Evolutionary conservation across 1,140 invertebrate genomes (phyloP), one percentile per base, ranked within the genome.

Genomic region (Trypoxylus dichotomus): DNA sequence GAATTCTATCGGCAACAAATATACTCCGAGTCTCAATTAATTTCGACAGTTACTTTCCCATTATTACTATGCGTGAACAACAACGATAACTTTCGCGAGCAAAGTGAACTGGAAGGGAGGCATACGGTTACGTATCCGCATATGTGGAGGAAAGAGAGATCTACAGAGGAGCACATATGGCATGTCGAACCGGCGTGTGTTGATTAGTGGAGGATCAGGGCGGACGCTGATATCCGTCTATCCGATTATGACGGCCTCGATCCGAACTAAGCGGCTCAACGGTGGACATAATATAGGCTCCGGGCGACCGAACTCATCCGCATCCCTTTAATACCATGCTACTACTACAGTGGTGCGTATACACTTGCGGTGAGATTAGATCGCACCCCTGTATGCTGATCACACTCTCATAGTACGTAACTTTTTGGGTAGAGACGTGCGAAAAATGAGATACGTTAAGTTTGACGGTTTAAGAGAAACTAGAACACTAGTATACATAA

Each of bases 231-330:
- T 79, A 79, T 78, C 74, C 74, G 72, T 74, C 74, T 43, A 79
- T 79, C 79, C 79, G 79, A 79, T 79, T 79, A 79, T 75, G 77
- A 63, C 76, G 43, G 79, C 76, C 77, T 27, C 77, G 43, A 75
- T 75, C 77, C 63, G 75, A n/a, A 68, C 68, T 79, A 80, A 80
- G 79, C 79, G 77, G 79, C 79, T 80, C 79, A 80, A 74, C 43
- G 73, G 29, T 60, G 75, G 73, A 72, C 75, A 47, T 79, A 79
- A 79, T 79, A 79, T 79, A 68, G 78, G 76, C 68, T 77, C 68
- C 41, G 54, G 76, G 27, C 76, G 73, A 73, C 77, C 73, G 77
- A 37, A 78, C 25, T 74, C 68, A 68, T 68, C 60, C 60, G 60
- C 68, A 78, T 78, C 77, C 77, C 72, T 75, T 42, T 68, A 68